phyloP scores from a whole-genome alignment of 2,888 invertebrate species.

The Cataglyphis altisquamis region DNA sequence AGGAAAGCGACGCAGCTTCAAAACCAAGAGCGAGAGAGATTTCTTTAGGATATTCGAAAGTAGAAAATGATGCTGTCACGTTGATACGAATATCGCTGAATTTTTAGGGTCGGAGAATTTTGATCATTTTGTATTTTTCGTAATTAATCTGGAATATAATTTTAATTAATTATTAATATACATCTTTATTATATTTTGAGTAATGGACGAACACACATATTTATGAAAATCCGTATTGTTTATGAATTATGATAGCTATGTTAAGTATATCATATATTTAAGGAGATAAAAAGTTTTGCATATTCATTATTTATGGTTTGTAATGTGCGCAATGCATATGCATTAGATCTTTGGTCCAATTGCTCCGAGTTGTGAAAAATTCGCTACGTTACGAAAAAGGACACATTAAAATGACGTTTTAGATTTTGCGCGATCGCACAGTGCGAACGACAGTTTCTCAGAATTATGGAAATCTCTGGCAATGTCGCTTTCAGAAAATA shows the following conservation, averaged over 20 bases:
- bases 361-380: not conserved
- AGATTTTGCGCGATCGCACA: constrained; percentile 57
- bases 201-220: not conserved
- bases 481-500: constrained; percentile 67
- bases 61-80: constrained; percentile 26
- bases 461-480: constrained; percentile 77
- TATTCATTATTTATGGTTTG: not conserved
- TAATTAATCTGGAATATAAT: not conserved
- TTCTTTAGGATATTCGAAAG: constrained; percentile 31
- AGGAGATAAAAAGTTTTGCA: not conserved
- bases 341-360: not conserved
- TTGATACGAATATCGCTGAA: not conserved
- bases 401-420: constrained; percentile 28
- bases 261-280: not conserved
- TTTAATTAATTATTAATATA: not conserved
- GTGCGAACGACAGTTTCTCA: constrained; percentile 54
- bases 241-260: not conserved
- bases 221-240: not conserved
- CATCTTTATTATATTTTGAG: not conserved
- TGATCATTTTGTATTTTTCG: not conserved
- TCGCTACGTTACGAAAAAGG: not conserved
- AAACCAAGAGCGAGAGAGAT: constrained; percentile 32
- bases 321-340: not conserved
- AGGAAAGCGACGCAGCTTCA: constrained; percentile 50
- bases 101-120: not conserved